These are phyloP conservation scores for Podargus strigoides DNA, from an alignment of 2,797 vertebrate species.

Conservation along the genomic window DNA sequence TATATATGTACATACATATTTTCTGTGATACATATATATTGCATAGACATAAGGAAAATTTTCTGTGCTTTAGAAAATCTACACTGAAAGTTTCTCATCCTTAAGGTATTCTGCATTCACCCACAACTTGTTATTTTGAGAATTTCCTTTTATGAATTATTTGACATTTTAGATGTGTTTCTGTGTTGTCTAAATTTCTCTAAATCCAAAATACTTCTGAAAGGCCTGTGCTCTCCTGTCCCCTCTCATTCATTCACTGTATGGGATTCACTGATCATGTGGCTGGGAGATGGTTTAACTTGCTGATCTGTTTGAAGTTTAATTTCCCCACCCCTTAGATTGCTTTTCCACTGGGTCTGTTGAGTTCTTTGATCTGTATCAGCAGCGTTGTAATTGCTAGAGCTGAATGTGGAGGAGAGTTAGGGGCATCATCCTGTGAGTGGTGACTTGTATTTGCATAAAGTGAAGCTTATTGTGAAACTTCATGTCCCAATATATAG, in stretches of 20 bases:
- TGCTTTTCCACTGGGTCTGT: not conserved
- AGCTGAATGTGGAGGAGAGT: not conserved
- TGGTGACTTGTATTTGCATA: not conserved
- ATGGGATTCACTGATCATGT: not conserved
- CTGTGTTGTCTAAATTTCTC: not conserved
- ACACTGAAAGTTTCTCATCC: not conserved
- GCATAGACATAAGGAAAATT: not conserved
- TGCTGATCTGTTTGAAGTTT: not conserved
- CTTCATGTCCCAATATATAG: not conserved
- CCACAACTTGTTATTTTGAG: not conserved
- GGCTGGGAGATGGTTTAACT: not conserved
- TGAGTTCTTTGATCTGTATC: not conserved
- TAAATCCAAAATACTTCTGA: not conserved
- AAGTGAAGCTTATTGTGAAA: not conserved
- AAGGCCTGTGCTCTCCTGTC: not conserved
- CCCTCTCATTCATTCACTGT: not conserved
- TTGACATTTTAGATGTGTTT: not conserved
- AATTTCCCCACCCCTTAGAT: not conserved
- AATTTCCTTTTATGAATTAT: not conserved
- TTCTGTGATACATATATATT: not conserved
- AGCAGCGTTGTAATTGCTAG: not conserved
- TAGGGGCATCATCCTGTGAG: not conserved
- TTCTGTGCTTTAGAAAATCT: not conserved
- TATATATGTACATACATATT: accelerated
- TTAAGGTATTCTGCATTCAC: not conserved